These are phyloP conservation scores for Platycheirus rosarum DNA, from an alignment of 2,888 invertebrate genomes.

Conservation along the genomic window DNA sequence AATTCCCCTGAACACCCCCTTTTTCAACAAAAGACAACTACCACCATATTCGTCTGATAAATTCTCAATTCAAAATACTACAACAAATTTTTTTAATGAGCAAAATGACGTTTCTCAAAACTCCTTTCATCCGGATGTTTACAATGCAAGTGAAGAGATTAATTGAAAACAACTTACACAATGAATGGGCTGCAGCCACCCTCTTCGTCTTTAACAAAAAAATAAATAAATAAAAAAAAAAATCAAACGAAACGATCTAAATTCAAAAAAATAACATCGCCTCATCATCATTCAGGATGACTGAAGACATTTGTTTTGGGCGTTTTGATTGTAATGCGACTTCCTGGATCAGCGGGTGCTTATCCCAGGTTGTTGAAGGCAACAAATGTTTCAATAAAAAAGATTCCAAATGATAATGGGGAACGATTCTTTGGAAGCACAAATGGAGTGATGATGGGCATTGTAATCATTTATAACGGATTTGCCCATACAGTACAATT, in stretches of 20 bases:
- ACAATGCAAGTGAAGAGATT: constrained; percentile 66
- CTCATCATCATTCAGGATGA: constrained; percentile 45
- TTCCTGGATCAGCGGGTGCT: constrained; percentile 64
- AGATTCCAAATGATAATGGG: too few species aligned
- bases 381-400: constrained; percentile 10
- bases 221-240: constrained; percentile 18
- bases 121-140: constrained; percentile 66
- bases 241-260: constrained; percentile 29
- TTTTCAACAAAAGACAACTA: neutral
- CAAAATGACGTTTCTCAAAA: constrained; percentile 57
- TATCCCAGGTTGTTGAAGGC: constrained; percentile 32
- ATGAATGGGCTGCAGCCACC: constrained; percentile 29
- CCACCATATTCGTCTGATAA: constrained; percentile 45
- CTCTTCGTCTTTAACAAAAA: constrained; percentile 10
- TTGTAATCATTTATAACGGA: too few species aligned
- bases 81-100: constrained; percentile 23
- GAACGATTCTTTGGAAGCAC: too few species aligned
- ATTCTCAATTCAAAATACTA: constrained; percentile 39
- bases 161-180: constrained; percentile 60
- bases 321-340: constrained; percentile 46
- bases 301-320: constrained; percentile 44
- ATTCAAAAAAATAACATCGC: constrained; percentile 40
- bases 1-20: constrained; percentile 5
- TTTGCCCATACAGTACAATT: too few species aligned
- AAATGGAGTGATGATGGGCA: too few species aligned